Evolutionary conservation across 2,888 invertebrate species (phyloP), one percentile per base, ranked within the genome.

Genomic region (Hanleya hanleyi): DNA sequence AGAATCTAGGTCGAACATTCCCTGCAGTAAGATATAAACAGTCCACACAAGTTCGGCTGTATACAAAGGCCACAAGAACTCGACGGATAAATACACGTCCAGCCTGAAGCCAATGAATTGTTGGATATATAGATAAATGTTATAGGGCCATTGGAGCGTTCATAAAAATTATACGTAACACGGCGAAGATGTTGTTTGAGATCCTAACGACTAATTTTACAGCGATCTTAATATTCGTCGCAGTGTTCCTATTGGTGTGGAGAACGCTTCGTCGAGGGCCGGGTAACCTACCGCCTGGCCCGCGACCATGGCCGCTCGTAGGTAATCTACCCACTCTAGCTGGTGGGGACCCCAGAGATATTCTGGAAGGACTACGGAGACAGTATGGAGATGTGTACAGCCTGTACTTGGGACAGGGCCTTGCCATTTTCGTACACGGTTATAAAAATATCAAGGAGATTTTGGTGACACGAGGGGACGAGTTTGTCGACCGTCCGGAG

Each of bases 331-430:
- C 26, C 12, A 15, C 22, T 4, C 29, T 57, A 15, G 29, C 26
- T 4, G 57, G 57, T 12, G 47, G n/a, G 7, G 57, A 57, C 32
- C 26, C 57, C 12, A 1, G 22, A 15, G 12, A 57, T 15, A 29
- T 12, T 29, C 22, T 29, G 32, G 57, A 29, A 29, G 32, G 2
- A 2, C 57, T 57, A 12, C 22, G 81, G 78, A 33, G 65, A n/a
- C 36, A 64, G 12, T 80, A 81, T 41, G 81, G 81, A 1, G 81
- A 81, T 51, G 66, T 81, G 1, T 77, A 69, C 38, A 71, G 76
- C 37, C 36, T 73, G 64, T 69, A 77, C 70, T 75, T 81, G 75
- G 81, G 81, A 1, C 37, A 49, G n/a, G 36, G 77, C 1, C 73
- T 75, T 33, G 75, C 73, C 26, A 57, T 81, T 36, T 72, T 80